Percentiles rank a stretch among this genome's conserved stretches.
Conservation (phyloP, 2,888 invertebrate species). For the Ormia ochracea region DNA sequence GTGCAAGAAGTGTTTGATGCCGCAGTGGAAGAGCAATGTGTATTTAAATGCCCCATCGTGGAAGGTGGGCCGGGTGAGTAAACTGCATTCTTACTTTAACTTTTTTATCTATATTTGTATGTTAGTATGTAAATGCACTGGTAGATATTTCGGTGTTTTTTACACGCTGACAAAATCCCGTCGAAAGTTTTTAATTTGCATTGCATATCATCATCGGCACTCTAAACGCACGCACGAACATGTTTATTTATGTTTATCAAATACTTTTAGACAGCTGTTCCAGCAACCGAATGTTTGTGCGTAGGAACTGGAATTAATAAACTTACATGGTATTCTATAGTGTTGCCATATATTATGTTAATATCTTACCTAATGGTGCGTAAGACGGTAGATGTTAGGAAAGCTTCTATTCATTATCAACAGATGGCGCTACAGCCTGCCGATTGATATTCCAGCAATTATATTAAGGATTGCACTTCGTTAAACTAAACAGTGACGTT, state of each 20-base stretch:
- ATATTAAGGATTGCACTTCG: too few relatives aligned
- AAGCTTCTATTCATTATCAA: background rate
- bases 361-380: background rate
- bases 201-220: too few relatives aligned
- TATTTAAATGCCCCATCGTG: constrained; percentile 83
- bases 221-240: too few relatives aligned
- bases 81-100: background rate
- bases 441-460: too few relatives aligned
- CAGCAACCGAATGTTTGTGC: background rate
- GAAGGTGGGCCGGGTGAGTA: constrained; percentile 65
- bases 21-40: constrained; percentile 89
- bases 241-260: background rate
- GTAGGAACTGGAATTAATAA: background rate
- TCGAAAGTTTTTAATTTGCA: too few relatives aligned
- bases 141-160: too few relatives aligned
- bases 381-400: background rate
- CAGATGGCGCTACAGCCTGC: constrained; percentile 18
- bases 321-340: background rate
- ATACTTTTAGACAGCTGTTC: constrained; percentile 19
- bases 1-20: constrained; percentile 90
- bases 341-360: constrained; percentile 11
- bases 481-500: too few relatives aligned
- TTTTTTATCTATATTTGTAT: constrained; percentile 9
- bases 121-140: constrained; percentile 37
- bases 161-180: too few relatives aligned